Evolutionary conservation across 2,113 vertebrate genomes (phyloP).

Genomic region (Clinocottus analis): DNA sequence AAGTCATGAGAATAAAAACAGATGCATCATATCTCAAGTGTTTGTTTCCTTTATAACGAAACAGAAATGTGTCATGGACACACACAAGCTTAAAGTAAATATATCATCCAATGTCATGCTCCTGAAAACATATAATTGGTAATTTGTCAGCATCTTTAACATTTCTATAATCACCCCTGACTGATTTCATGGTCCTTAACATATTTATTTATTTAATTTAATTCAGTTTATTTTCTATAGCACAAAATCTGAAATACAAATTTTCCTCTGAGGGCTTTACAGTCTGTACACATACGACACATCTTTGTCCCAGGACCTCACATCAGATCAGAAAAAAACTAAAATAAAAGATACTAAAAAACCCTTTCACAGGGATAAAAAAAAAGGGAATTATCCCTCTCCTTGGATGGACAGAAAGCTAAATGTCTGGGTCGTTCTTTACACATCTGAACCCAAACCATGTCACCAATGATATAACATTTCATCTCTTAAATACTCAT

Average conservation of each 20-base stretch:
- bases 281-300: too few relatives aligned
- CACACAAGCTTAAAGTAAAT: neutral
- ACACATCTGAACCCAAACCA: neutral
- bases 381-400: too few relatives aligned
- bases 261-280: too few relatives aligned
- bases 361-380: too few relatives aligned
- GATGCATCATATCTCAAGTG: neutral
- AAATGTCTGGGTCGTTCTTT: neutral
- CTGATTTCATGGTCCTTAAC: neutral
- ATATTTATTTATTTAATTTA: too few relatives aligned
- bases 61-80: neutral
- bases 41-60: neutral
- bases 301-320: too few relatives aligned
- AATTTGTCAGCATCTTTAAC: neutral
- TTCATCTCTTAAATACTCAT: neutral
- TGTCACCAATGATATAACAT: neutral
- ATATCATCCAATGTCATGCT: neutral
- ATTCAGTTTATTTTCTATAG: too few relatives aligned
- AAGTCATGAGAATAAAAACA: neutral
- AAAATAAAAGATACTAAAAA: too few relatives aligned
- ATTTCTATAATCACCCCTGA: neutral
- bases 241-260: too few relatives aligned
- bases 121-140: neutral
- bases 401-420: too few relatives aligned
- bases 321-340: too few relatives aligned